phyloP scores from a whole-genome alignment of 2,888 invertebrate species.

The Mimas tiliae region DNA sequence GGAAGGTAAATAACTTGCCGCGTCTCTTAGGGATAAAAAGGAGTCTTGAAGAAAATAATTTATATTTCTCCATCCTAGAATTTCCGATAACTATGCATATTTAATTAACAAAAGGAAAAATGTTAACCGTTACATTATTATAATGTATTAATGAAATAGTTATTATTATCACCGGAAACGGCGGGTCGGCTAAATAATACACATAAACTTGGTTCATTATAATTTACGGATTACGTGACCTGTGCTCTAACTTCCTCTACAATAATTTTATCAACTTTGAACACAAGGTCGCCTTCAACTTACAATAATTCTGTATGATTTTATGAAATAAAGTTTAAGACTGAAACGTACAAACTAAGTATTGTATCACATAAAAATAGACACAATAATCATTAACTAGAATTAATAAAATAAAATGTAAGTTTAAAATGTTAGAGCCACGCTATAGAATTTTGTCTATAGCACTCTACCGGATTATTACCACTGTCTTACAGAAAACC shows the following conservation, averaged over 20 bases:
- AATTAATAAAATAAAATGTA: too few species aligned
- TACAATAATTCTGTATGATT: slow-evolving; percentile 27
- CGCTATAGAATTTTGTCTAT: too few species aligned
- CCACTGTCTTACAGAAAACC: too few species aligned
- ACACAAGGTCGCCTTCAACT: slow-evolving; percentile 1
- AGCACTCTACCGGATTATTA: too few species aligned
- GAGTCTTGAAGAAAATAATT: slow-evolving; percentile 12
- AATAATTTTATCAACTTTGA: slow-evolving; percentile 37
- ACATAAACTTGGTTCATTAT: slow-evolving; percentile 39
- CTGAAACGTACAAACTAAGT: neutral
- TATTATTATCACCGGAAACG: slow-evolving; percentile 52
- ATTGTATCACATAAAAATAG: neutral
- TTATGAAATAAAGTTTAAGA: neutral
- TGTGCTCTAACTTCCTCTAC: slow-evolving; percentile 47
- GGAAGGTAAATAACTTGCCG: slow-evolving; percentile 20
- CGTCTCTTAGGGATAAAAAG: slow-evolving; percentile 13
- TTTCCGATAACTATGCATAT: slow-evolving; percentile 14
- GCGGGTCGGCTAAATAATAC: slow-evolving; percentile 41
- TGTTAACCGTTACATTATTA: slow-evolving; percentile 41
- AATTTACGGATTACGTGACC: slow-evolving; percentile 47
- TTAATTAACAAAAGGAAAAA: slow-evolving; percentile 30
- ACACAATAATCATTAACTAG: too few species aligned
- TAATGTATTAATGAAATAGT: slow-evolving; percentile 32
- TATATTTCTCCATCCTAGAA: neutral
- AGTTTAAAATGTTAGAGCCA: too few species aligned